Evolutionary conservation across 1,140 invertebrate genomes (phyloP), one percentile per base, ranked within the genome.

Genomic region (Eupeodes corollae): DNA sequence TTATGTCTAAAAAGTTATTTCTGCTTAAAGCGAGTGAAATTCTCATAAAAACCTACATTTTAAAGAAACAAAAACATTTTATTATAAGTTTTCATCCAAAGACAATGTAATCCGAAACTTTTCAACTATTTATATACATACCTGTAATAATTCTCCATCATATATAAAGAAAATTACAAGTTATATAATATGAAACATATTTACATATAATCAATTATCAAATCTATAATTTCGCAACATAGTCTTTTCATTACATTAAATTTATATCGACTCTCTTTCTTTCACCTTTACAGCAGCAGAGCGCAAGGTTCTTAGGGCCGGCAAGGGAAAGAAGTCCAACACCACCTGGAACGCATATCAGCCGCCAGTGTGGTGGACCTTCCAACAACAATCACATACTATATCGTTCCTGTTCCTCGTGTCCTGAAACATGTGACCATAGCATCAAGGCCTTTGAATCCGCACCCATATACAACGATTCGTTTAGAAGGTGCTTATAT

Each of bases 261-360:
- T 34, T 21, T 39, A 39, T 35, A 39, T 47, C n/a, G n/a, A n/a
- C 34, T 48, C 44, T 46, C 47, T 43, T 39, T 44, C 49, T 49
- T 14, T 43, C 30, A 12, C 42, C 47, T 38, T 47, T 61, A 45
- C 56, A 68, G 66, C 66, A 68, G 66, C 66, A 68, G 65, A 68
- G 66, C 66, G 66, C 66, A 65, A 68, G 66, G 65, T 68, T 65
- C 63, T 62, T 68, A 56, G 63, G 63, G 56, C 65, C 66, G 56
- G 61, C 63, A 60, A 67, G 63, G 55, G 66, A 68, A 56, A 66
- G 66, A 59, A 68, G 65, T 65, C 57, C 63, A 51, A 66, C 66
- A 51, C 60, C 63, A 63, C 63, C 65, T 57, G 61, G 63, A 58
- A 56, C 64, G 60, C 60, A 66, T 57, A 61, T 62, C 52, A 58